Percentiles rank a stretch among this genome's conserved stretches.
Evolutionary conservation across 1,140 invertebrate species (phyloP).

Genomic region (Nixonia krombeini): DNA sequence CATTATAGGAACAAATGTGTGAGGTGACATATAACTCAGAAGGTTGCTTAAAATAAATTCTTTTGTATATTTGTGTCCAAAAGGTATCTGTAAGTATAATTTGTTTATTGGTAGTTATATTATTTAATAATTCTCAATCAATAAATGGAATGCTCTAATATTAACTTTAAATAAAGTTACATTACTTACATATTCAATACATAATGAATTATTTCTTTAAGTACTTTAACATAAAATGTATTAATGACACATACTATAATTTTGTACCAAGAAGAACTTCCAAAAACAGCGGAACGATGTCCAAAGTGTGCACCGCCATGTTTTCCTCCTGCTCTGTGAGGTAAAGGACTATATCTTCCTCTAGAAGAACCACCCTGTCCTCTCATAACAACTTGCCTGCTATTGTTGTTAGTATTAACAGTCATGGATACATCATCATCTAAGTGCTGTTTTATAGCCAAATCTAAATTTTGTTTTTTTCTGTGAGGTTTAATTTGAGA

Average conservation of each 20-base stretch:
- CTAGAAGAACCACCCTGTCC: slow-evolving; percentile 21
- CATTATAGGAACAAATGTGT: slow-evolving; percentile 76
- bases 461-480: background rate
- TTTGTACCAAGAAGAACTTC: slow-evolving; percentile 74
- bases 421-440: slow-evolving; percentile 59
- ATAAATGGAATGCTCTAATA: no score
- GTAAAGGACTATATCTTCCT: slow-evolving; percentile 53
- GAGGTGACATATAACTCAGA: slow-evolving; percentile 75
- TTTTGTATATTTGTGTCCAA: slow-evolving; percentile 82
- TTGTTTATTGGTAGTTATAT: background rate
- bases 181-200: no score
- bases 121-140: no score
- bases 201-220: no score
- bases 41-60: slow-evolving; percentile 76
- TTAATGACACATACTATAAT: slow-evolving; percentile 68
- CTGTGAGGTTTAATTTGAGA: slow-evolving; percentile 5
- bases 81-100: slow-evolving; percentile 74
- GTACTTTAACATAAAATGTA: background rate
- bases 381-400: slow-evolving; percentile 37
- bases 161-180: no score
- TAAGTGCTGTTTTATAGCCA: slow-evolving; percentile 28
- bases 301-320: slow-evolving; percentile 1
- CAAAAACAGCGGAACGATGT: slow-evolving; percentile 2
- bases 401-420: slow-evolving; percentile 39
- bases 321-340: slow-evolving; percentile 29